phyloP scores from a whole-genome alignment of 2,888 invertebrate genomes.

The Myopa tessellatipennis region DNA sequence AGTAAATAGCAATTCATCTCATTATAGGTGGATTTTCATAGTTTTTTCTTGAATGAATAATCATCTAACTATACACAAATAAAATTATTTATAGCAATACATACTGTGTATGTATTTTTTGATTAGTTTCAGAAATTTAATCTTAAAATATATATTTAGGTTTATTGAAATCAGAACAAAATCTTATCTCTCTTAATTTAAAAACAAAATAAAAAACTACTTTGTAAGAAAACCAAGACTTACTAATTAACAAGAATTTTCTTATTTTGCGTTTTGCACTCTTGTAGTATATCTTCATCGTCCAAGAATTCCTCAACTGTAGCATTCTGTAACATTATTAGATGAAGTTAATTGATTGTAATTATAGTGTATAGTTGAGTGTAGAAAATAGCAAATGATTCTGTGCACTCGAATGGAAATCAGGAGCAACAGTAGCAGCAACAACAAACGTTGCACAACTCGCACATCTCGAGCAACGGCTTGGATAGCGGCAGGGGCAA shows the following conservation, averaged over 20 bases:
- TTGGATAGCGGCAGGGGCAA: not conserved
- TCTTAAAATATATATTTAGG: too few species aligned
- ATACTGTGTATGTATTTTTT: too few species aligned
- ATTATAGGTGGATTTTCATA: too few species aligned
- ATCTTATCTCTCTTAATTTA: too few species aligned
- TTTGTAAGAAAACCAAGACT: slow-evolving; percentile 68
- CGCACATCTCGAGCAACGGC: not conserved
- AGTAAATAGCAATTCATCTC: too few species aligned
- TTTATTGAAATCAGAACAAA: too few species aligned
- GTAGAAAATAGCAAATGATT: slow-evolving; percentile 1
- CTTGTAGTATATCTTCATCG: slow-evolving; percentile 94
- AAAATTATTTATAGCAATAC: too few species aligned
- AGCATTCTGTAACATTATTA: slow-evolving; percentile 76
- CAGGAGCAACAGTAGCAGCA: slow-evolving; percentile 29
- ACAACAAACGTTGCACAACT: not conserved
- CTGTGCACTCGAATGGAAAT: slow-evolving; percentile 42
- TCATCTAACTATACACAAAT: too few species aligned
- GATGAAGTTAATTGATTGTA: slow-evolving; percentile 32
- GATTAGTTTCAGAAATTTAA: too few species aligned
- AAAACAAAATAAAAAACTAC: not conserved
- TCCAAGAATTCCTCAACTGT: slow-evolving; percentile 91
- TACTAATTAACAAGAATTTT: slow-evolving; percentile 92
- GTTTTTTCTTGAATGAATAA: too few species aligned
- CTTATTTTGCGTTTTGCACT: slow-evolving; percentile 89
- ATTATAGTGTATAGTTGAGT: slow-evolving; percentile 24